phyloP scores from a whole-genome alignment of 2,888 invertebrate genomes.

The Drosophila meridiana region DNA sequence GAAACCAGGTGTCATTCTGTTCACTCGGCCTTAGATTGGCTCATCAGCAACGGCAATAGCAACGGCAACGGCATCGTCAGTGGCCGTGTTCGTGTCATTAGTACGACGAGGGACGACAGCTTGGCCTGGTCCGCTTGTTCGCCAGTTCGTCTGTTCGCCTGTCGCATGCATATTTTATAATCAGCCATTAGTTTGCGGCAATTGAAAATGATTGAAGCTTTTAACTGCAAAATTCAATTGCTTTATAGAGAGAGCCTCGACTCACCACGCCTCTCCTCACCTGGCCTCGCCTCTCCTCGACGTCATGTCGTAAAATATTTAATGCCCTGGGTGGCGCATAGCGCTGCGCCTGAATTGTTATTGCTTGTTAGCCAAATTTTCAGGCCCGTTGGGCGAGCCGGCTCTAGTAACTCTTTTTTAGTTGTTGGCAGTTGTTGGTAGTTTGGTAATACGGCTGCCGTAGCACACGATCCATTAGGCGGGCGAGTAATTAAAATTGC shows the following conservation, averaged over 20 bases:
- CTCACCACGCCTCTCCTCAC: background rate
- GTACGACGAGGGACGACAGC: constrained; percentile 3
- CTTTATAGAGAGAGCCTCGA: constrained; percentile 42
- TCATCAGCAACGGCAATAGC: constrained; percentile 42
- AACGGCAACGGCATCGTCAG: no score
- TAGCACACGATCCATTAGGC: constrained; percentile 73
- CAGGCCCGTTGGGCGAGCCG: background rate
- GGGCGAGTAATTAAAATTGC: constrained; percentile 77
- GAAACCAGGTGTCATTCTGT: constrained; percentile 68
- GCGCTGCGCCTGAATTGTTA: constrained; percentile 27
- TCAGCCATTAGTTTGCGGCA: constrained; percentile 80
- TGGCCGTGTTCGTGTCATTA: constrained; percentile 54
- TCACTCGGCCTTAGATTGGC: constrained; percentile 62
- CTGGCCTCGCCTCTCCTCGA: background rate
- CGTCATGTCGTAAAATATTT: constrained; percentile 13
- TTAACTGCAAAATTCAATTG: constrained; percentile 80
- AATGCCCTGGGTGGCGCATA: constrained; percentile 28
- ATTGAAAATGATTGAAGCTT: constrained; percentile 81
- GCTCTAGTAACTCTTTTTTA: constrained; percentile 22
- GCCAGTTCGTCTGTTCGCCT: constrained; percentile 22
- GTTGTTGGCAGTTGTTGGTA: constrained; percentile 18
- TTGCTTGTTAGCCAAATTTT: constrained; percentile 25
- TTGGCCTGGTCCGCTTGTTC: constrained; percentile 35
- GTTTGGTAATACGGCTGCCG: constrained; percentile 25
- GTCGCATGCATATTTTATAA: constrained; percentile 79